A percentile compares a stretch with the other conserved stretches of the same genome.
phyloP scores from a whole-genome alignment of 2,113 vertebrate genomes.

The Engraulis encrasicolus region DNA sequence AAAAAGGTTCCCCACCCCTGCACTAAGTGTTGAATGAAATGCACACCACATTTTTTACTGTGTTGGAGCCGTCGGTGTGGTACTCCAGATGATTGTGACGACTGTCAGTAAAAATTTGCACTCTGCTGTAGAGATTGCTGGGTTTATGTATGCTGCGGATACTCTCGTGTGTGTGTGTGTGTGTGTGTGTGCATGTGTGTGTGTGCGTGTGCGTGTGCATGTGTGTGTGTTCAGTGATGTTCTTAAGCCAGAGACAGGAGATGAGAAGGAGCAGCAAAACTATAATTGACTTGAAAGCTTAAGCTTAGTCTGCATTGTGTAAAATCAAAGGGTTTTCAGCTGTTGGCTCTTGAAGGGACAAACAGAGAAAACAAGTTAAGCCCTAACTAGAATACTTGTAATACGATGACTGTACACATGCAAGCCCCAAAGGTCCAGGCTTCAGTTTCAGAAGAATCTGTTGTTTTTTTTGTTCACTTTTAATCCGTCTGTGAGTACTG shows the following conservation, averaged over 20 bases:
- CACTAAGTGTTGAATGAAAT: too few species aligned
- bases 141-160: slow-evolving; percentile 17
- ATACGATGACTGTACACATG: slow-evolving; percentile 5
- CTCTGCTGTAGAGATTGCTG: slow-evolving; percentile 27
- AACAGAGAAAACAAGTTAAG: slow-evolving; percentile 25
- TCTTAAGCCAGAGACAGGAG: slow-evolving; percentile 22
- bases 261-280: slow-evolving; percentile 19
- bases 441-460: slow-evolving; percentile 15
- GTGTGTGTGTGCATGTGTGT: too few species aligned
- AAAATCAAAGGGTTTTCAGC: slow-evolving; percentile 22
- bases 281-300: slow-evolving; percentile 32
- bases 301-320: slow-evolving; percentile 20
- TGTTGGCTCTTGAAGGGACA: slow-evolving; percentile 17
- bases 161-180: too few species aligned
- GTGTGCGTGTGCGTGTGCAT: too few species aligned
- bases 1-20: too few species aligned
- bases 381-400: slow-evolving; percentile 21
- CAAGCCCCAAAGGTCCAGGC: slow-evolving; percentile 11
- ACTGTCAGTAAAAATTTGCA: slow-evolving; percentile 13
- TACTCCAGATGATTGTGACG: background rate
- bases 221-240: background rate
- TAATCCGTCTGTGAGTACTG: background rate
- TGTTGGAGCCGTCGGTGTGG: too few species aligned
- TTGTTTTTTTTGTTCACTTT: background rate
- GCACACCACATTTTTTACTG: too few species aligned